Percentiles rank a stretch among this genome's conserved stretches.
phyloP scores from a whole-genome alignment of 2,113 vertebrate species.

The Thalassoma bifasciatum region DNA sequence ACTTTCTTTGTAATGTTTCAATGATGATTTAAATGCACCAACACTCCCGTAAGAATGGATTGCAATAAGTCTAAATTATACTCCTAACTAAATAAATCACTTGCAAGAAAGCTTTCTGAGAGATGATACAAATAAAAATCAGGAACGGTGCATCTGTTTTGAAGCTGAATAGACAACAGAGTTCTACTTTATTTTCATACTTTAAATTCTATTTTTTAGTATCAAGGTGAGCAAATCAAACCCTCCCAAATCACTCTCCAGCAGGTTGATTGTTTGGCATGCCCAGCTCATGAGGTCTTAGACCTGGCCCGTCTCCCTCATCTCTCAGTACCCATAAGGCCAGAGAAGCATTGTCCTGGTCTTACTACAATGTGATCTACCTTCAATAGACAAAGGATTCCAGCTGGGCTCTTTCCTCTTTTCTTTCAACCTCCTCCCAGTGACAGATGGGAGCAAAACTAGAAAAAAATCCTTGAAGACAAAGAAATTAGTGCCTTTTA shows the following conservation, averaged over 20 bases:
- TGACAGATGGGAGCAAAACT: slow-evolving; percentile 82
- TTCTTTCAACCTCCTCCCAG: slow-evolving; percentile 82
- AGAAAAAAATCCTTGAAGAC: slow-evolving; percentile 74
- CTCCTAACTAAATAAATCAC: not conserved
- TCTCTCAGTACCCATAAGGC: slow-evolving; percentile 58
- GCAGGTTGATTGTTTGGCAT: slow-evolving; percentile 47
- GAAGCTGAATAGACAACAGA: not conserved
- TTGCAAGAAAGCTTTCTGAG: not conserved
- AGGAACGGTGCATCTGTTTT: not conserved
- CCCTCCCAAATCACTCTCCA: slow-evolving; percentile 27
- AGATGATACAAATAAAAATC: not conserved
- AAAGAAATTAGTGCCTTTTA: slow-evolving; percentile 79
- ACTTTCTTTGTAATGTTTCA: not conserved
- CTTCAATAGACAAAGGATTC: slow-evolving; percentile 75
- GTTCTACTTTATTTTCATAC: not conserved
- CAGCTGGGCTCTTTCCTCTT: slow-evolving; percentile 71
- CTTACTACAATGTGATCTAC: slow-evolving; percentile 75
- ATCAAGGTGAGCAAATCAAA: slow-evolving; percentile 36
- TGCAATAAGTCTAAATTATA: not conserved
- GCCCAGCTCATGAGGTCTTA: slow-evolving; percentile 36
- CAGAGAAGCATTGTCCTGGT: slow-evolving; percentile 64
- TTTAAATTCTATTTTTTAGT: slow-evolving; percentile 24
- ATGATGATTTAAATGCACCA: not conserved
- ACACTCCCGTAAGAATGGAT: not conserved
- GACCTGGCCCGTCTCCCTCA: slow-evolving; percentile 50